Percentiles rank a stretch among this genome's conserved stretches.
Evolutionary conservation across 1,140 invertebrate species (phyloP).

Genomic region (Globodera ellingtonae): DNA sequence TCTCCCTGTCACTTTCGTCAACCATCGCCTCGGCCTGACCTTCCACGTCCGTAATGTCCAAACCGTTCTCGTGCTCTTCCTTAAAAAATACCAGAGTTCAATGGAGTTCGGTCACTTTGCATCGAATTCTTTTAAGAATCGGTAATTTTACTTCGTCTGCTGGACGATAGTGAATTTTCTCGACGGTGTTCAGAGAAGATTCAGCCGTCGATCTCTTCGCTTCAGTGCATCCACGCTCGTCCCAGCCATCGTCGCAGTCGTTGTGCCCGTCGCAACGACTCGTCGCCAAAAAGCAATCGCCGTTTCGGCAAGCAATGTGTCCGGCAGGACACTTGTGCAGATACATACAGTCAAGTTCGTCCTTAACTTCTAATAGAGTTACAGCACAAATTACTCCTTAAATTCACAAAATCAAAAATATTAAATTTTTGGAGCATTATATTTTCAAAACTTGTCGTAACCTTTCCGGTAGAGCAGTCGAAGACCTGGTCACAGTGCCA

Average conservation of each 20-base stretch:
- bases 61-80: not conserved
- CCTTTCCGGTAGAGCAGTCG: slow-evolving; percentile 19
- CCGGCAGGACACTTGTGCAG: slow-evolving; percentile 15
- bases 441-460: not conserved
- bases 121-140: too few relatives aligned
- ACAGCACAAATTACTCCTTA: too few relatives aligned
- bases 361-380: not conserved
- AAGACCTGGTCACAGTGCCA: slow-evolving; percentile 22
- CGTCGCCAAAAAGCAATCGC: slow-evolving; percentile 17
- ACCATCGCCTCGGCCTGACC: slow-evolving; percentile 1
- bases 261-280: slow-evolving; percentile 10
- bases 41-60: too few relatives aligned
- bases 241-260: slow-evolving; percentile 5
- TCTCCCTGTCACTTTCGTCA: not conserved
- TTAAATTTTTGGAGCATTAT: too few relatives aligned
- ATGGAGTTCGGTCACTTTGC: too few relatives aligned
- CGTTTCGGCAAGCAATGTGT: slow-evolving; percentile 1
- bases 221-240: slow-evolving; percentile 1
- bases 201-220: too few relatives aligned
- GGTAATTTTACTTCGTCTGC: too few relatives aligned
- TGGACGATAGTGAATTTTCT: too few relatives aligned
- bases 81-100: not conserved
- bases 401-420: too few relatives aligned
- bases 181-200: too few relatives aligned
- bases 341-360: slow-evolving; percentile 4